Conservation (phyloP, 2,797 vertebrate species). For the Schizopygopsis malacanthus region DNA sequence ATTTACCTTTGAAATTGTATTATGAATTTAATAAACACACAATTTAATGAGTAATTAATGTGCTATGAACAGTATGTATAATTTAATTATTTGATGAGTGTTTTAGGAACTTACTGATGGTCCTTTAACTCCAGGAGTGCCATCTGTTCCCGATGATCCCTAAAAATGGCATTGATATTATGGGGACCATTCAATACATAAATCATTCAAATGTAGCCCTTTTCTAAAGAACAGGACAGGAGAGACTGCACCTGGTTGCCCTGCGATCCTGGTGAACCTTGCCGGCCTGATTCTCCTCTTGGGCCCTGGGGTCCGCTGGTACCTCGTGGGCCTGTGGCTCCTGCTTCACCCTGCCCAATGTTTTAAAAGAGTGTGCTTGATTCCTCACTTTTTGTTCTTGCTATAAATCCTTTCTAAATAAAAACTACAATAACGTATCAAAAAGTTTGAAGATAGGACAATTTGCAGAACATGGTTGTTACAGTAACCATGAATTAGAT, state of each 20-base stretch:
- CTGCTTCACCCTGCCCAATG: conserved; percentile 86
- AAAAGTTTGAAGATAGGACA: neutral
- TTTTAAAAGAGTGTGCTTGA: conserved; percentile 16
- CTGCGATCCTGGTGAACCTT: conserved; percentile 80
- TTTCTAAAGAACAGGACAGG: neutral
- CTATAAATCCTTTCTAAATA: neutral
- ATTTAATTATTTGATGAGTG: neutral
- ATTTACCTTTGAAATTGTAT: neutral
- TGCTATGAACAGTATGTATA: neutral
- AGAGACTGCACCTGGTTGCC: conserved; percentile 81
- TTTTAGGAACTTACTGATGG: conserved; percentile 80
- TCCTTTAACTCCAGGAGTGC: conserved; percentile 85
- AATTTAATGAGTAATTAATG: neutral
- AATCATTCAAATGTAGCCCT: neutral
- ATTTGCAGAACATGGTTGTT: neutral
- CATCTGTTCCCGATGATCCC: conserved; percentile 88
- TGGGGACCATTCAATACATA: conserved; percentile 3
- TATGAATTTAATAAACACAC: neutral
- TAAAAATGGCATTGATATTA: conserved; percentile 64
- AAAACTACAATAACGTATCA: neutral
- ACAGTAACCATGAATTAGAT: neutral
- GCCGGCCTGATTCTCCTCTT: conserved; percentile 87
- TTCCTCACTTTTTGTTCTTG: neutral
- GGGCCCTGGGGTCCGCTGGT: conserved; percentile 88
- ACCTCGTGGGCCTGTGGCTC: conserved; percentile 91